Conservation (phyloP, 1,140 invertebrate genomes). For the Cardiocondyla obscurior region DNA sequence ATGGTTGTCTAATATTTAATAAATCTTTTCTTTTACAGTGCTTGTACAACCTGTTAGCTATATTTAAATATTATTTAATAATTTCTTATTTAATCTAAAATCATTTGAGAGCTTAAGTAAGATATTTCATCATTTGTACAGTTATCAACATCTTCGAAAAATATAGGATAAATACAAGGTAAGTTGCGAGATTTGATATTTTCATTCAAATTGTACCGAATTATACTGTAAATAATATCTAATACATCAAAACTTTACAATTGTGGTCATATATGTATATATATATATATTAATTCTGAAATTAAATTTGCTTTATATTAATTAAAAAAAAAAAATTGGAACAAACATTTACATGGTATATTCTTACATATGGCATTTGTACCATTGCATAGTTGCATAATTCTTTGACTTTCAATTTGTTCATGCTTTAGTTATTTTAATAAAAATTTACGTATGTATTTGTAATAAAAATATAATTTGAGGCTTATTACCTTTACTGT, state of each 20-base stretch:
- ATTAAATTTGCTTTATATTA: conserved; percentile 19
- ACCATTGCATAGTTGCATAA: conserved; percentile 19
- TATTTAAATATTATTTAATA: conserved; percentile 34
- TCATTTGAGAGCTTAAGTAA: conserved; percentile 23
- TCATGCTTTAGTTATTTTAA: conserved; percentile 9
- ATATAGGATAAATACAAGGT: conserved; percentile 27
- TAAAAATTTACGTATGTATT: conserved; percentile 37
- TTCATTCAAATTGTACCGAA: conserved; percentile 19
- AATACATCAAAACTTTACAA: conserved; percentile 19
- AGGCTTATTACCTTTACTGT: not conserved
- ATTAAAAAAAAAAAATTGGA: conserved; percentile 1
- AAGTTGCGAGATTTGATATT: not conserved
- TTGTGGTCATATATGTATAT: no score
- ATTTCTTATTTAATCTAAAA: conserved; percentile 38
- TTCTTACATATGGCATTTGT: conserved; percentile 3
- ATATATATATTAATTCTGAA: conserved; percentile 1
- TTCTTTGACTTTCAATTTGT: conserved; percentile 17
- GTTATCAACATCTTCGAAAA: conserved; percentile 50
- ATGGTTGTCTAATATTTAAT: conserved; percentile 40
- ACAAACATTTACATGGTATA: conserved; percentile 13
- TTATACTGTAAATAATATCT: conserved; percentile 44
- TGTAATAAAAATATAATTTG: conserved; percentile 29
- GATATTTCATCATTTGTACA: conserved; percentile 46
- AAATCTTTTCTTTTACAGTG: conserved; percentile 23
- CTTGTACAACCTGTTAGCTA: conserved; percentile 31